Evolutionary conservation across 2,797 vertebrate genomes (phyloP), one percentile per base, ranked within the genome.

Genomic region (Tachyglossus aculeatus): DNA sequence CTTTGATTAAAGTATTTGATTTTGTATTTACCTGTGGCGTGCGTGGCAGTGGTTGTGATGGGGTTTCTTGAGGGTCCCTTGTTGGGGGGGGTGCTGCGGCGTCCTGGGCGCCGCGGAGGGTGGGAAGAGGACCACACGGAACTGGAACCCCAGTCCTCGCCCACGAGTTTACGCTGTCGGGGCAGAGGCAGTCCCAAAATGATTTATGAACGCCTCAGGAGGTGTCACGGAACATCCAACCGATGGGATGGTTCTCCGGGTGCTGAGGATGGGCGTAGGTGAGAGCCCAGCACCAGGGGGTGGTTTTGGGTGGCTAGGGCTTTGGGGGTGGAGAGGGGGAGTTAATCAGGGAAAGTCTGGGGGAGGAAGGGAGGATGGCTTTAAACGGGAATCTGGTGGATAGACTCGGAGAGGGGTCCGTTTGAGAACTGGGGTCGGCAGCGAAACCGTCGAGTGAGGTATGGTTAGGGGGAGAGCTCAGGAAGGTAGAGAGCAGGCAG

Each of bases 1-100:
- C 66, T 77, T 80, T 88, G 87, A 88, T 88, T 88, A 84, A 86
- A 82, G 76, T 86, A 83, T 85, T 87, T 78, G 79, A 65, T 88
- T 89, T 91, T 86, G 67, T 89, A 86, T 71, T 78, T 64, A 61
- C 38, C 70, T 51, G 50, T 38, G 44, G 21, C 2, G 37, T 8
- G 2, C 29, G 64, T 40, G 6, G 16, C 19, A 5, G 21, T n/a
- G 7, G n/a, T 5, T 25, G 43, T 3, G 22, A 6, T 13, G 7
- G 12, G 41, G 9, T 25, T 1, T 13, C 1, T 1, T 11, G 5
- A 9, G 36, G 15, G 7, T 6, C n/a, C 4, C 24, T 19, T 19
- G 4, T 34, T 14, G 21, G 5, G 16, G 9, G 18, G 7, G n/a
- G n/a, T n/a, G n/a, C n/a, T n/a, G n/a, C n/a, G n/a, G 6, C 10